Percentiles rank a stretch among this genome's conserved stretches.
Conservation (phyloP, 2,888 invertebrate species). For the Microplitis manilae region DNA sequence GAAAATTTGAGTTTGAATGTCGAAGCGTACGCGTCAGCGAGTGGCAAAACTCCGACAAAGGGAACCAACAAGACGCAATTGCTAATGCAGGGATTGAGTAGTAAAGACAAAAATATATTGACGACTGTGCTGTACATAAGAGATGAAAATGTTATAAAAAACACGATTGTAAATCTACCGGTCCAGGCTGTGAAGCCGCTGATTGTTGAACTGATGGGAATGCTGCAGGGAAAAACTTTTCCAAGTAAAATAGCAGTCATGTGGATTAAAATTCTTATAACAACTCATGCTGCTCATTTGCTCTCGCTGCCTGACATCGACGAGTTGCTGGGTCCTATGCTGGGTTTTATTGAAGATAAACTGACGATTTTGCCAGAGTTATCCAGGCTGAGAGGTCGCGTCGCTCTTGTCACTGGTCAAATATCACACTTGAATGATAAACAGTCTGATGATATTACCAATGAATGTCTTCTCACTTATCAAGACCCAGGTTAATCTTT, state of each 20-base stretch:
- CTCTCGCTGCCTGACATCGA: conserved; percentile 77
- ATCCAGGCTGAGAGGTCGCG: conserved; percentile 76
- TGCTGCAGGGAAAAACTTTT: conserved; percentile 80
- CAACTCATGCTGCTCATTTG: conserved; percentile 76
- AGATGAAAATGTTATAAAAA: conserved; percentile 79
- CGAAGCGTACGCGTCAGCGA: conserved; percentile 59
- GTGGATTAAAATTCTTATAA: conserved; percentile 77
- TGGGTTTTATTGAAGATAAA: conserved; percentile 76
- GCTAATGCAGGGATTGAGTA: conserved; percentile 88
- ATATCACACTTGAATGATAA: conserved; percentile 70
- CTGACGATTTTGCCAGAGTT: conserved; percentile 74
- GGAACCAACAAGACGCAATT: conserved; percentile 84
- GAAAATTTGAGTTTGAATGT: conserved; percentile 84
- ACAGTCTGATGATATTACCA: conserved; percentile 68
- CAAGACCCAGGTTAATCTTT: conserved; percentile 73
- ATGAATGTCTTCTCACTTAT: conserved; percentile 73
- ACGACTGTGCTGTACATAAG: conserved; percentile 80
- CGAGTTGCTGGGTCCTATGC: conserved; percentile 74
- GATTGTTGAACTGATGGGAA: conserved; percentile 80
- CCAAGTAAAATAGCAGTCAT: conserved; percentile 75
- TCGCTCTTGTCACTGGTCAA: conserved; percentile 76
- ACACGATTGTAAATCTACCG: conserved; percentile 84
- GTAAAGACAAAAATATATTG: conserved; percentile 84
- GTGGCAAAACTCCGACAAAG: conserved; percentile 72
- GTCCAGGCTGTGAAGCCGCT: conserved; percentile 82